Base-by-base conservation (phyloP, 2,888 invertebrate species). In the Metallyticus violacea region DNA sequence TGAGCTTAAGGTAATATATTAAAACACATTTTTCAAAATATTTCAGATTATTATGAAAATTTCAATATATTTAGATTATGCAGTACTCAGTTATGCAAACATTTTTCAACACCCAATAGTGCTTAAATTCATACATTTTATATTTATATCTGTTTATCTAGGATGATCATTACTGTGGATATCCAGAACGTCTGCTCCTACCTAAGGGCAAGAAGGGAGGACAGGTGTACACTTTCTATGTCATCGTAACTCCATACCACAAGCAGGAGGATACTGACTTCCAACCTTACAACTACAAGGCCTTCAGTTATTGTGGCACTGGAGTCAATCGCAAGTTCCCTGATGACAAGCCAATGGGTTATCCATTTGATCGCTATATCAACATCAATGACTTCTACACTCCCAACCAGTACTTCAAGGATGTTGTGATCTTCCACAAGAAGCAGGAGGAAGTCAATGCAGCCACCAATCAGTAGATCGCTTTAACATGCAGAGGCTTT, bases 191-290 rank as follows among this genome's bases (percentile, higher is more conserved):
- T 89, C 92, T 96, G 79, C 91, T 96, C 79, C 92, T 97, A 85
- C 97, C 97, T 81, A 95, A 93, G 90, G 97, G 97, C 90, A 94
- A 91, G 89, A 91, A 92, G 85, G 94, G 94, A 88, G 97, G 97
- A 85, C 92, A 95, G 92, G 93, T 94, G 29, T 94, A 94, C 93
- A 93, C 94, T 90, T 89, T 96, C 84, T 95, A 94, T 91, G 93
- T 94, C 84, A 93, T 95, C 88, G 93, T 95, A 7, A 92, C 93
- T 82, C 93, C 94, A 86, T 92, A 95, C 81, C 96, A 96, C 91
- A 30, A 88, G 86, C 81, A 81, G 26, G 76, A 25, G n/a, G 25
- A 30, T n/a, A 6, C 27, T 26, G 84, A 86, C 77, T 79, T 79
- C 30, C 22, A 40, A 85, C 89, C 91, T 85, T 92, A 95, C 81